Percentiles rank a stretch among this genome's conserved stretches.
phyloP scores from a whole-genome alignment of 2,797 vertebrate species.

The Moxostoma hubbsi region DNA sequence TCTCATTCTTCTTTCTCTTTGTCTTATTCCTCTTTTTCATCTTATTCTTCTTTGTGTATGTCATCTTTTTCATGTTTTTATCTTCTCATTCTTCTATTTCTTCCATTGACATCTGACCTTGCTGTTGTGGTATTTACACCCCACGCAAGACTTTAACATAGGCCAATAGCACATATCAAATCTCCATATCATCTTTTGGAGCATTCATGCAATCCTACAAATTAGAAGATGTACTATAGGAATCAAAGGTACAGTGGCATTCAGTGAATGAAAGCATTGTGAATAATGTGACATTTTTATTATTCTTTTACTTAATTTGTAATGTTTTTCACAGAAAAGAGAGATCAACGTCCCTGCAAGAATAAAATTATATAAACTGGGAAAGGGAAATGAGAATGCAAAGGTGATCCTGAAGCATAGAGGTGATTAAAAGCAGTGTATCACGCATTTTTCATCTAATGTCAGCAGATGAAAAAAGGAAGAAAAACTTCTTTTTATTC shows the following conservation, averaged over 20 bases:
- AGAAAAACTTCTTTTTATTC: neutral
- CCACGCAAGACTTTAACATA: too few relatives aligned
- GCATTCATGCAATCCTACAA: too few relatives aligned
- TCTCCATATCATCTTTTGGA: too few relatives aligned
- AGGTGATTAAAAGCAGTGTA: neutral
- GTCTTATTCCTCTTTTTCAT: too few relatives aligned
- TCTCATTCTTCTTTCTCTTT: too few relatives aligned
- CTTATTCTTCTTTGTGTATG: too few relatives aligned
- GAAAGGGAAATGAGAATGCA: neutral
- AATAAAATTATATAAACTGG: neutral
- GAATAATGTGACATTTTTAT: neutral
- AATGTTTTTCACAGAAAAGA: slow-evolving; percentile 4
- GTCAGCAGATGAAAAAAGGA: neutral
- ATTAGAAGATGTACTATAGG: neutral
- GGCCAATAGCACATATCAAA: too few relatives aligned
- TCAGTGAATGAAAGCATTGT: too few relatives aligned
- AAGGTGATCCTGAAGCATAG: neutral
- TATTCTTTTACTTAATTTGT: neutral
- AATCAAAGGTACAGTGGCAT: neutral
- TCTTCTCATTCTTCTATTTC: too few relatives aligned
- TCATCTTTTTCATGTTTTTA: too few relatives aligned
- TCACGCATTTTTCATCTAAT: neutral
- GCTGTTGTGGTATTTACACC: too few relatives aligned
- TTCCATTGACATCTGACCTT: too few relatives aligned
- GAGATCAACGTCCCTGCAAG: neutral